Evolutionary conservation across 2,888 invertebrate species (phyloP).

Genomic region (Polietes domitor): DNA sequence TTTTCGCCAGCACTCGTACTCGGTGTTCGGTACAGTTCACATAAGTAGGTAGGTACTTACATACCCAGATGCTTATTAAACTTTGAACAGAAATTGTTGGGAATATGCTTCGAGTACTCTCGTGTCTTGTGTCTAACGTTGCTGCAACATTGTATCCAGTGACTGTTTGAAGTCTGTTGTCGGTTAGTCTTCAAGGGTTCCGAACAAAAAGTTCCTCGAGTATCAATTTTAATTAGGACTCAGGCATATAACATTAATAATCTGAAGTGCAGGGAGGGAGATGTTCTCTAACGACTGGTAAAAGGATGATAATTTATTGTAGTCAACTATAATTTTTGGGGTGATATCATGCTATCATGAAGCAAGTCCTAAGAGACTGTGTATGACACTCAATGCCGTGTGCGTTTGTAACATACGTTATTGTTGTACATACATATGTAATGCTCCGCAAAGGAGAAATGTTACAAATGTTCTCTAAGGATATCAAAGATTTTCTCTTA

Average conservation of each 20-base stretch:
- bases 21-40: not conserved
- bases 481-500: too few species aligned
- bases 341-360: not conserved
- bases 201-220: not conserved
- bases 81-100: constrained; percentile 7
- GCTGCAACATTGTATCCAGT: not conserved
- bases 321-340: not conserved
- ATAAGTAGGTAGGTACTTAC: too few species aligned
- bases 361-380: not conserved
- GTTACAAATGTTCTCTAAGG: too few species aligned
- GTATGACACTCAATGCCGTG: not conserved
- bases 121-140: not conserved
- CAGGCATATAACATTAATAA: constrained; percentile 59
- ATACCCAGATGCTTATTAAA: not conserved
- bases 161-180: not conserved
- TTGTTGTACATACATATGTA: too few species aligned
- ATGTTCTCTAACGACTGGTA: not conserved
- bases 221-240: constrained; percentile 62
- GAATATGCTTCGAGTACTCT: not conserved
- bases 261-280: constrained; percentile 16
- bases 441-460: too few species aligned
- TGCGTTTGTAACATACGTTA: too few species aligned
- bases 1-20: not conserved
- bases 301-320: not conserved
- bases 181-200: not conserved